phyloP scores from a whole-genome alignment of 2,797 vertebrate species.

The Pteronotus mesoamericanus region DNA sequence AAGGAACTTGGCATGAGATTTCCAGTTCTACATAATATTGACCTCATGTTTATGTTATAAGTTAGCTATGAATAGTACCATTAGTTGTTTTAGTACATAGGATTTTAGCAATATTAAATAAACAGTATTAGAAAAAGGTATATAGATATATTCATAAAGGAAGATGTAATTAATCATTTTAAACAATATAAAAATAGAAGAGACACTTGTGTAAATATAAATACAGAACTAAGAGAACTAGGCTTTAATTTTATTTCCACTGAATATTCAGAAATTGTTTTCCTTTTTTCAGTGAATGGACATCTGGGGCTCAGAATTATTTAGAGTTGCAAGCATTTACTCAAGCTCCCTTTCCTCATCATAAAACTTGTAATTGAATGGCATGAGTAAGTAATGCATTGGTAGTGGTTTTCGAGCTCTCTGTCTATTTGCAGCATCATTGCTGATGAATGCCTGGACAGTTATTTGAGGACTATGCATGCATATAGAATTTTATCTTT shows the following conservation, averaged over 20 bases:
- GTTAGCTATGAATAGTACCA: background rate
- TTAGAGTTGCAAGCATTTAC: background rate
- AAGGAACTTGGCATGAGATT: background rate
- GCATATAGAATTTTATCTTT: conserved; percentile 7
- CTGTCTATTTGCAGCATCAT: background rate
- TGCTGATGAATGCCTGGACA: background rate
- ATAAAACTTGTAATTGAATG: background rate
- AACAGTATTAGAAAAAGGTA: conserved; percentile 16
- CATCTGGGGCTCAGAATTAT: background rate
- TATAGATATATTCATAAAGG: background rate
- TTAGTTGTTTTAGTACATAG: background rate
- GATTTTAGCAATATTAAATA: background rate
- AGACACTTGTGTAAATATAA: background rate
- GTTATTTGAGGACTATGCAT: background rate
- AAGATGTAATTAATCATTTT: conserved; percentile 29
- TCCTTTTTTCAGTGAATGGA: background rate
- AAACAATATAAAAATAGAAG: background rate
- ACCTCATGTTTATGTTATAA: background rate
- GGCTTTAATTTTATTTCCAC: conserved; percentile 1
- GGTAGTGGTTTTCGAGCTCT: background rate
- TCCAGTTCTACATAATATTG: background rate
- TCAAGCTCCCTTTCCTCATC: background rate
- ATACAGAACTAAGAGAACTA: conserved; percentile 12
- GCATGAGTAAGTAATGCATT: background rate
- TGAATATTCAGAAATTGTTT: conserved; percentile 1